phyloP scores from a whole-genome alignment of 2,797 vertebrate genomes.

The Cercopithecus mitis region DNA sequence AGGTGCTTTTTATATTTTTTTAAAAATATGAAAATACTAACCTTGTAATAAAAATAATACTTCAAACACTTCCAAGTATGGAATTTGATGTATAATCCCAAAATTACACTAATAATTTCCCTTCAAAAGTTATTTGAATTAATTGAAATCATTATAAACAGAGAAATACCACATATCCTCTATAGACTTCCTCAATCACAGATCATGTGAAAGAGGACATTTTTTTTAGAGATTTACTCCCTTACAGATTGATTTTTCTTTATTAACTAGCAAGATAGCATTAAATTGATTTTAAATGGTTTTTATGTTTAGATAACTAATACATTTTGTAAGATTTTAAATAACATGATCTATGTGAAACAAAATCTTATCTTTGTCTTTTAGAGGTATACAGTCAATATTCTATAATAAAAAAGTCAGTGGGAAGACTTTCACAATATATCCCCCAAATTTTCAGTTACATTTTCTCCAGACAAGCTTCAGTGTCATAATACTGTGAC shows the following conservation, averaged over 20 bases:
- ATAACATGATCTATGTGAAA: neutral
- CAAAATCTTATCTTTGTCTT: neutral
- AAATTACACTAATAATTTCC: neutral
- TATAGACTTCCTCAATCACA: neutral
- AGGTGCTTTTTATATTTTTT: neutral
- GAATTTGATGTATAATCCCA: neutral
- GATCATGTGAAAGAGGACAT: neutral
- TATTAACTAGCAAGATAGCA: neutral
- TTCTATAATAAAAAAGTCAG: neutral
- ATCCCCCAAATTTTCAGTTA: neutral
- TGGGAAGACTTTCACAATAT: neutral
- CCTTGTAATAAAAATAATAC: neutral
- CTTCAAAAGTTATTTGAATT: neutral
- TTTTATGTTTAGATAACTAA: neutral
- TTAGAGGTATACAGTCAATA: neutral
- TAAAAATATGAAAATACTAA: neutral
- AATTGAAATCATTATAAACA: neutral
- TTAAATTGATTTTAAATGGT: neutral
- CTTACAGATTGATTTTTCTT: neutral
- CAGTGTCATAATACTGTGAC: neutral
- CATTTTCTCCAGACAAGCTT: slow-evolving; percentile 15
- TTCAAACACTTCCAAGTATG: neutral
- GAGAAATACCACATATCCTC: neutral
- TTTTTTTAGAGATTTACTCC: neutral
- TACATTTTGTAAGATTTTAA: neutral